A percentile compares a stretch with the other conserved stretches of the same genome.
Conservation (phyloP, 2,113 vertebrate genomes). For the Sorex fumeus region DNA sequence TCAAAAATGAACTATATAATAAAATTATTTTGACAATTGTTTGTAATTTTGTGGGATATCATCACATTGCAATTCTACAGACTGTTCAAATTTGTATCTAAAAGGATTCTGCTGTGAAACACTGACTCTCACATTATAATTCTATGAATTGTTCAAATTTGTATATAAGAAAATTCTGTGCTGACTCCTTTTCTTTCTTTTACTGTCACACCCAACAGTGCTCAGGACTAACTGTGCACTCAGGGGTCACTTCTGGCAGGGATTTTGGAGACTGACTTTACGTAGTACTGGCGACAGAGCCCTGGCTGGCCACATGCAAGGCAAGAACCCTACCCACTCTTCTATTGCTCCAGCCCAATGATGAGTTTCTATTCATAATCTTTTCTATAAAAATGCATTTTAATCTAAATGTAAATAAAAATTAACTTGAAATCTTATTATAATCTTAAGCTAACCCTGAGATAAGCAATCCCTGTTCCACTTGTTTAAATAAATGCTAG, state of each 20-base stretch:
- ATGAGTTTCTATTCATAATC: slow-evolving; percentile 65
- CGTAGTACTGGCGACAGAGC: too few relatives aligned
- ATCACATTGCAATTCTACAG: slow-evolving; percentile 26
- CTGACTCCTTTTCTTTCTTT: not conserved
- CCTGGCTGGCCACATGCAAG: too few relatives aligned
- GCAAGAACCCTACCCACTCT: too few relatives aligned
- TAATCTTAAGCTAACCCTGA: slow-evolving; percentile 49
- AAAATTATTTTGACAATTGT: slow-evolving; percentile 48
- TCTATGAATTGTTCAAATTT: slow-evolving; percentile 48
- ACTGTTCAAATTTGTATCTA: slow-evolving; percentile 39
- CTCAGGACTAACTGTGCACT: not conserved
- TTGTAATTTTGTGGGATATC: slow-evolving; percentile 33
- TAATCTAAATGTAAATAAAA: slow-evolving; percentile 67
- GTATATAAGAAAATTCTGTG: not conserved
- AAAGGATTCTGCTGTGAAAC: not conserved
- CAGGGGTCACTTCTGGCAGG: not conserved
- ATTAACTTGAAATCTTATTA: slow-evolving; percentile 55
- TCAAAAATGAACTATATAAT: slow-evolving; percentile 11
- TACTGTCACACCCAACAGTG: too few relatives aligned
- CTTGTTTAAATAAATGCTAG: slow-evolving; percentile 52
- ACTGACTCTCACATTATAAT: slow-evolving; percentile 17
- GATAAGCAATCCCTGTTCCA: slow-evolving; percentile 24
- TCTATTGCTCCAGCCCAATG: not conserved
- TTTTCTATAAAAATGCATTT: not conserved
- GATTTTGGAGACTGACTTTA: too few relatives aligned